Evolutionary conservation across 2,888 invertebrate species (phyloP), one percentile per base, ranked within the genome.

Genomic region (Nysson spinosus): DNA sequence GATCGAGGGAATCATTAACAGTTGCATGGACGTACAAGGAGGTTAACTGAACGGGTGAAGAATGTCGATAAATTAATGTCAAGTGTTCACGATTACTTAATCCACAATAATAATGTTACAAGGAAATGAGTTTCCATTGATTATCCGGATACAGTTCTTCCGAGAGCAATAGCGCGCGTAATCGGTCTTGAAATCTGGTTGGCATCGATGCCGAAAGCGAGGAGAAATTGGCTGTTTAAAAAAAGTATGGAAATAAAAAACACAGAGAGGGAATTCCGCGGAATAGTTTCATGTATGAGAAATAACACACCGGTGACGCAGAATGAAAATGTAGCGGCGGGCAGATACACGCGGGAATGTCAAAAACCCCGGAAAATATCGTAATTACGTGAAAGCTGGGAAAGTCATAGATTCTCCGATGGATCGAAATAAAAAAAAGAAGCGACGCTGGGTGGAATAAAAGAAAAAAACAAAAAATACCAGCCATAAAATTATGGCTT

Each of bases 291-390:
- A 28, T 35, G 24, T 11, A 42, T 19, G 39, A 35, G 51, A 42
- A 24, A 14, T 7, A 47, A 46, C 52, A 52, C 61, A 51, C 6
- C 43, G 28, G 39, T 22, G 50, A 37, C 32, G 42, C 51, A 64
- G 74, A 78, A 78, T 79, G 73, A 75, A 77, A 78, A 79, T 74
- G 72, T 68, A 75, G 66, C 67, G 60, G 44, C 62, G 61, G 65
- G 55, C 37, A 50, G 46, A 42, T 17, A 63, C 54, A 63, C 44
- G 37, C 39, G 56, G 58, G 56, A 37, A 49, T 51, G 62, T 66
- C 55, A 58, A 73, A 70, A 78, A 67, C 46, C 56, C 47, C 16
- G 54, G 43, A 67, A 78, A 74, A 73, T 71, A 75, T 64, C 35
- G 71, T 50, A 69, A 75, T 78, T 60, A 63, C 65, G 46, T 52